Conservation (phyloP, 2,888 invertebrate species). For the Agrotis clavis region DNA sequence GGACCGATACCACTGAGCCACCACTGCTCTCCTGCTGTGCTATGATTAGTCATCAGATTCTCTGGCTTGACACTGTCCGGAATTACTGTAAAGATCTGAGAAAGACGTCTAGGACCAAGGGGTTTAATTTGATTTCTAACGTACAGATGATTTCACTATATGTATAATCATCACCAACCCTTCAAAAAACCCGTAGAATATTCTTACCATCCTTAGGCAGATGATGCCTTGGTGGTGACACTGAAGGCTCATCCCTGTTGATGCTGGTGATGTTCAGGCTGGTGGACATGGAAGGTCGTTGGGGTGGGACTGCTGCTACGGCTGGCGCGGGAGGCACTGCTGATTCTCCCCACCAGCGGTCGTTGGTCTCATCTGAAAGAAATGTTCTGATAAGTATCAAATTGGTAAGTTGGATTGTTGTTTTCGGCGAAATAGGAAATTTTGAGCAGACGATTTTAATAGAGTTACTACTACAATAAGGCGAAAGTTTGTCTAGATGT, state of each 20-base stretch:
- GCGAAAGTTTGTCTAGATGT: too few relatives aligned
- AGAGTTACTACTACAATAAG: too few relatives aligned
- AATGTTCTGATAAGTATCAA: conserved; percentile 4
- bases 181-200: too few relatives aligned
- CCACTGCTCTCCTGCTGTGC: too few relatives aligned
- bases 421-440: not conserved
- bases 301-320: conserved; percentile 87
- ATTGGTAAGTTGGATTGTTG: not conserved
- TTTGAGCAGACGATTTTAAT: not conserved
- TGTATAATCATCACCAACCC: too few relatives aligned
- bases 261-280: conserved; percentile 78
- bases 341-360: conserved; percentile 88
- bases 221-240: conserved; percentile 82
- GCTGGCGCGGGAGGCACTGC: conserved; percentile 88
- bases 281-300: conserved; percentile 81
- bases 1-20: too few relatives aligned
- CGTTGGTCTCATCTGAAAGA: conserved; percentile 83
- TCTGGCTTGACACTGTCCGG: too few relatives aligned
- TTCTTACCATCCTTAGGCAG: conserved; percentile 79
- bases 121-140: too few relatives aligned
- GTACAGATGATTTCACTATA: too few relatives aligned
- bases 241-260: conserved; percentile 79
- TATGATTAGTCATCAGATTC: too few relatives aligned
- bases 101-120: too few relatives aligned
- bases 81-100: too few relatives aligned